Percentiles rank a stretch among this genome's conserved stretches.
Conservation (phyloP, 2,888 invertebrate genomes). For the Lasioglossum oenotherae region DNA sequence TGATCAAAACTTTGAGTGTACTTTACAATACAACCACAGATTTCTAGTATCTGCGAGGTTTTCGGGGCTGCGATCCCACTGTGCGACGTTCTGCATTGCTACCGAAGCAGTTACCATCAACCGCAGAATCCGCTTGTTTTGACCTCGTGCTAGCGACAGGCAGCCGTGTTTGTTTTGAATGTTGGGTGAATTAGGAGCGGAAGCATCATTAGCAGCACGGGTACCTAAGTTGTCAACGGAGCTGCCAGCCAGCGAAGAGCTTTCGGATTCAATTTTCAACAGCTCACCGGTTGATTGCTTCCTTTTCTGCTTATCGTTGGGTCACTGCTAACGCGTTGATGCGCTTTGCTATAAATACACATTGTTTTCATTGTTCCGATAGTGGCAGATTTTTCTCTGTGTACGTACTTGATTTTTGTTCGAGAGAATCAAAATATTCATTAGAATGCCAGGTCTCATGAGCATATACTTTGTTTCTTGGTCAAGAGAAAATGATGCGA, state of each 20-base stretch:
- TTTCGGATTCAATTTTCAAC: background rate
- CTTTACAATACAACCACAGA: too few relatives aligned
- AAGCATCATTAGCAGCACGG: background rate
- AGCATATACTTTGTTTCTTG: slow-evolving; percentile 10
- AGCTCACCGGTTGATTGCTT: background rate
- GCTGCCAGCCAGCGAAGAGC: background rate
- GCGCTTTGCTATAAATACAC: background rate
- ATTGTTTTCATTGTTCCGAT: background rate
- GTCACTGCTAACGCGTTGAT: background rate
- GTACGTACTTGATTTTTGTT: background rate
- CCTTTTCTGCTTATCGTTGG: background rate
- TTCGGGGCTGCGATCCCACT: too few relatives aligned
- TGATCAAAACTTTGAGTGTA: too few relatives aligned
- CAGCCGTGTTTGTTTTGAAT: background rate
- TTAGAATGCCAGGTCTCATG: background rate
- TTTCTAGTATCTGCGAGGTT: too few relatives aligned
- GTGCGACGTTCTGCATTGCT: background rate
- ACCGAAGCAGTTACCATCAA: background rate
- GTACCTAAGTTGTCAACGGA: background rate
- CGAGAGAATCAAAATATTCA: too few relatives aligned
- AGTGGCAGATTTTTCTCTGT: background rate
- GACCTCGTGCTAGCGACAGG: background rate
- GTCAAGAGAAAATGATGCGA: slow-evolving; percentile 11
- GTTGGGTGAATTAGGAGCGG: background rate
- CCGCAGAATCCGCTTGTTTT: background rate